Evolutionary conservation across 2,797 vertebrate genomes (phyloP), one percentile per base, ranked within the genome.

Genomic region (Bufotes viridis): DNA sequence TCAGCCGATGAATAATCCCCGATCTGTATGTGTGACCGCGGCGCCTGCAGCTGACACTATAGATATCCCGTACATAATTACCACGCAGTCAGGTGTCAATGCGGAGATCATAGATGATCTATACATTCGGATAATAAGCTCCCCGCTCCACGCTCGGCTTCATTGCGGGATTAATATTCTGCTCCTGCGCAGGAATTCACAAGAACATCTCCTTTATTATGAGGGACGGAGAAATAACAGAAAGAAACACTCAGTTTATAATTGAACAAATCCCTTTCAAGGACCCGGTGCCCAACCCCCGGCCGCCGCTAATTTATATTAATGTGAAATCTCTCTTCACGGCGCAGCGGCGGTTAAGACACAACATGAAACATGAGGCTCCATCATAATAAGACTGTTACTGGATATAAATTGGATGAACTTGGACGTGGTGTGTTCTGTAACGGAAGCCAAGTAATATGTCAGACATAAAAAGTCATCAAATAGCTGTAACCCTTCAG

Each of bases 301-400:
- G 88, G 13, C 69, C 49, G 8, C 5, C 34, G 17, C 57, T 86
- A 89, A 89, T 89, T 67, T 65, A 58, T 81, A 82, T 60, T 89
- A 89, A 89, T 89, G 22, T 42, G 78, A 82, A 14, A 76, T 86
- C 84, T 89, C 79, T 86, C 58, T 82, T n/a, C 72, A 13, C 11
- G 10, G 83, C 49, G 14, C 34, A 24, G 69, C 20, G 4, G 42
- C 8, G 58, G 82, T 49, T 80, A 85, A 78, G 78, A 17, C 18
- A 57, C 84, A 82, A 69, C 84, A 70, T 7, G 67, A 86, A 65
- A 49, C 88, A 89, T 89, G 88, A 67, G 69, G 70, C 22, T 85
- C 76, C 88, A 86, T 89, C 63, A 55, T 89, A 89, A 89, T 86
- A 86, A 86, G 88, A 78, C 84, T n/a, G 69, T 89, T 89, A 89